These are phyloP conservation scores for Alviniconcha marisindica DNA, from an alignment of 1,140 invertebrate species.

Conservation along the genomic window DNA sequence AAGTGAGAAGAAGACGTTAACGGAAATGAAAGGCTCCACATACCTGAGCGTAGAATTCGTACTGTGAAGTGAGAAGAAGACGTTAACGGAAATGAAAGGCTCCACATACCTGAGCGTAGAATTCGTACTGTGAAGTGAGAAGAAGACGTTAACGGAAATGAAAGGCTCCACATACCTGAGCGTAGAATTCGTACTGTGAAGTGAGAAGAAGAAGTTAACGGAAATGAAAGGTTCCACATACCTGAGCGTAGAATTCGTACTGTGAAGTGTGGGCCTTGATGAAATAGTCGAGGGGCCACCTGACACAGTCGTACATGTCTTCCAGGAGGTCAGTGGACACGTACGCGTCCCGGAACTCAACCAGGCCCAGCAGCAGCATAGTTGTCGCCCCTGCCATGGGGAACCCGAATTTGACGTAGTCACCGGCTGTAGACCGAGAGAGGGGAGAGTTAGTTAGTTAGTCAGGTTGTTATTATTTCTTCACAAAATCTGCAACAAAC, in stretches of 20 bases:
- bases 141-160: not conserved
- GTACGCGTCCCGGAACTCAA: slow-evolving; percentile 78
- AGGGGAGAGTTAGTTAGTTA: no score
- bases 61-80: not conserved
- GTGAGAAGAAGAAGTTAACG: not conserved
- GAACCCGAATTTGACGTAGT: slow-evolving; percentile 83
- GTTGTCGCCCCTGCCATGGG: slow-evolving; percentile 81
- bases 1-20: not conserved
- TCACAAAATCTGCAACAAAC: no score
- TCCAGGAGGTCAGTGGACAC: slow-evolving; percentile 72
- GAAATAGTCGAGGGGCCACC: slow-evolving; percentile 82
- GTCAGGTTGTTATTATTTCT: no score
- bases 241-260: slow-evolving; percentile 59
- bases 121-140: slow-evolving; percentile 44
- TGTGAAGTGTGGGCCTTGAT: slow-evolving; percentile 75
- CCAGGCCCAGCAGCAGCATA: slow-evolving; percentile 80
- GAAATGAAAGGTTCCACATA: slow-evolving; percentile 25
- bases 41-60: slow-evolving; percentile 49
- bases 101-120: slow-evolving; percentile 58
- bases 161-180: slow-evolving; percentile 54
- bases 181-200: slow-evolving; percentile 52
- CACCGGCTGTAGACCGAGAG: slow-evolving; percentile 68
- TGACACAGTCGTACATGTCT: slow-evolving; percentile 71
- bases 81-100: not conserved
- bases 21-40: not conserved